A percentile compares a stretch with the other conserved stretches of the same genome.
These are phyloP conservation scores for Eidolon dupreanum DNA, from an alignment of 2,797 vertebrate species.

Conservation along the genomic window DNA sequence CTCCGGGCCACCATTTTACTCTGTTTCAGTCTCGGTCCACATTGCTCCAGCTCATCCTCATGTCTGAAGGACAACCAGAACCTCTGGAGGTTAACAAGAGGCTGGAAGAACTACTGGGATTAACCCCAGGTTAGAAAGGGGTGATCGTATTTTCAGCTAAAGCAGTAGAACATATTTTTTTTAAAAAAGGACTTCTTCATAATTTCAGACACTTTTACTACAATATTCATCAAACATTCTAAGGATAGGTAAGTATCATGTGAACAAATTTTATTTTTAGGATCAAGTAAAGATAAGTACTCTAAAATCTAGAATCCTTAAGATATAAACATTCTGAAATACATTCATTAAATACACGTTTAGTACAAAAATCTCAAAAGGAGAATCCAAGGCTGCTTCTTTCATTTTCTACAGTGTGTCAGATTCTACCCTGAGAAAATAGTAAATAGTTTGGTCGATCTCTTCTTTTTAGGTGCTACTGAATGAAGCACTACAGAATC, in stretches of 20 bases:
- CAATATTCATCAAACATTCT: background rate
- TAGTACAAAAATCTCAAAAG: background rate
- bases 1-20: background rate
- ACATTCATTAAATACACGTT: background rate
- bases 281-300: background rate
- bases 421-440: background rate
- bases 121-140: background rate
- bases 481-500: background rate
- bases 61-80: background rate
- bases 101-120: background rate
- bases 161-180: background rate
- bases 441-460: background rate
- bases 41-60: background rate
- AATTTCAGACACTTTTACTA: background rate
- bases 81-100: background rate
- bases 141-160: background rate
- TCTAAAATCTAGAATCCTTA: background rate
- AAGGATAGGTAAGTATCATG: background rate
- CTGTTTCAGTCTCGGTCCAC: background rate
- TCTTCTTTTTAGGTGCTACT: background rate
- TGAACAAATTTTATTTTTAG: background rate
- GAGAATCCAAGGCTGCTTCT: background rate
- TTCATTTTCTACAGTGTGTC: background rate
- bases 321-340: background rate
- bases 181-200: background rate